Base-by-base conservation (phyloP, 1,140 invertebrate genomes). In the Cryptotermes secundus region DNA sequence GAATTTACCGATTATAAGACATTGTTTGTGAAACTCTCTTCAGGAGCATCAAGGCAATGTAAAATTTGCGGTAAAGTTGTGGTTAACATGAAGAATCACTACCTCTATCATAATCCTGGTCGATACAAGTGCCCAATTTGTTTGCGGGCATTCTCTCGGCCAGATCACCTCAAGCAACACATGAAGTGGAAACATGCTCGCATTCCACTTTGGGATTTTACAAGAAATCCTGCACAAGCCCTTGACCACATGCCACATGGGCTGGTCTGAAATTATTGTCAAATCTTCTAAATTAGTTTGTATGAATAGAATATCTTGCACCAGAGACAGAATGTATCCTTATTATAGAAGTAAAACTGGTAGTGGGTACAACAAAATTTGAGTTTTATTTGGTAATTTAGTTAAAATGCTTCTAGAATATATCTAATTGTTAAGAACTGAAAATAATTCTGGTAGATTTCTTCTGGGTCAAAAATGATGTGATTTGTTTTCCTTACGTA, bases 11-110 rank as follows among this genome's bases (percentile, higher is more conserved):
- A 83, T 79, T 83, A 72, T 83, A 83, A 83, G 65, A 65, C 83
- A 49, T 35, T 83, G 83, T 83, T 83, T 83, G 72, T 83, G 53
- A 83, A 83, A 83, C 53, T 35, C 34, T 72, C 72, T 65, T 36
- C 83, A 19, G 72, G 83, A 81, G 22, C 42, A 36, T 83, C 83
- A 72, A 79, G 45, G 72, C 45, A 83, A 53, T 83, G 53, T 38
- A 83, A 83, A 83, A 49, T 79, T 72, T 65, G 83, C 42, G 83
- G 83, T 34, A 79, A 84, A 80, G 35, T 84, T 79, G 83, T 80
- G 34, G 36, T 34, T 42, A 79, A 84, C 49, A 79, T 45, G 83
- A 79, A 72, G 83, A 84, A 84, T 79, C 83, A 84, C 83, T 84
- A 84, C 83, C 83, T 84, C 83, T 84, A 65, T 38, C 83, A 45